Base-by-base conservation (phyloP, 2,888 invertebrate genomes). In the Dicycla oo region DNA sequence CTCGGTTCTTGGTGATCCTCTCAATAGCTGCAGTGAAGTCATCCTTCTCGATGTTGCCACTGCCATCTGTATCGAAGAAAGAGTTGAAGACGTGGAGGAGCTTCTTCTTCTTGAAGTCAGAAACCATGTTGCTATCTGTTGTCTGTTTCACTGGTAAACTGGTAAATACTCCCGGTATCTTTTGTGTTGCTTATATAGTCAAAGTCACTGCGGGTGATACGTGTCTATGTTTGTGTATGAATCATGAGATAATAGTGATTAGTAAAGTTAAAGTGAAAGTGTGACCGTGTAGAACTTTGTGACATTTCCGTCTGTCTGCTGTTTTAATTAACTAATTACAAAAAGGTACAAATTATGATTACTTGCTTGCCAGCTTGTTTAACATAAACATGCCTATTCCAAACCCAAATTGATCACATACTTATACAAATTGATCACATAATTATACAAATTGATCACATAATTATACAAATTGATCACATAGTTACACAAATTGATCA, bases 21-120 rank as follows among this genome's bases (percentile, higher is more conserved):
- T 98, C 97, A 73, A 98, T 97, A 11, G 98, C 98, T 73, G 98
- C 94, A 88, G 98, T 98, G 89, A 99, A 98, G 93, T 99, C 99
- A 89, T 98, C 98, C 92, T 97, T 97, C 90, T 99, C 98, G 86
- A 99, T 98, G 83, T 97, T 97, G 23, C 98, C 98, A 92, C 98
- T 98, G 89, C 97, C 97, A 94, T 99, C 98, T 85, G 97, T 97
- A 96, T 99, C 99, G 89, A 98, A 98, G 96, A 98, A 98, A 72
- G 97, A 97, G 91, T 97, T 97, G 97, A 98, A 98, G 76, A 98
- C 98, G 95, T 98, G 98, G 86, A 98, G 96, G 54, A 98, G 97
- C 95, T 98, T 98, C 97, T 98, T 98, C 96, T 98, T 98, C 92
- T 98, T 98, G 95, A 98, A 98, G 89, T 98, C 98, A 82, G 98